Evolutionary conservation across 2,888 invertebrate genomes (phyloP), one percentile per base, ranked within the genome.

Genomic region (Aelia acuminata): DNA sequence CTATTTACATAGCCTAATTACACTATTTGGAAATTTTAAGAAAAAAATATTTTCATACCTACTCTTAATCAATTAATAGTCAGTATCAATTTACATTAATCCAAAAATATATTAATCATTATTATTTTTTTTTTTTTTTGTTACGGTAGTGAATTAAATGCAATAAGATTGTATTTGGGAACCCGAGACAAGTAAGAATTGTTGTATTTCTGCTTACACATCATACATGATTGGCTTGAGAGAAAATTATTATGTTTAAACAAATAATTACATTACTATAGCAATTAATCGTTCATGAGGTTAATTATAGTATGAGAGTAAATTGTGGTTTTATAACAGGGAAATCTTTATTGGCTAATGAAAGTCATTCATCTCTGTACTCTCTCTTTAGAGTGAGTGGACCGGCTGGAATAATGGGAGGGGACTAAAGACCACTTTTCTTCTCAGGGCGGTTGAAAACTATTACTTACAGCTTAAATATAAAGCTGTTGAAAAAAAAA

Each of bases 401-500:
- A 5, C 63, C 31, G 26, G 31, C n/a, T 18, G 8, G 35, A 31
- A 70, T 70, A 70, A 70, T 70, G 20, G 31, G 26, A 35, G 63
- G 13, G 18, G 63, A 20, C 63, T 70, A 70, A 70, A 70, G 63
- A 70, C 63, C 63, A 70, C 31, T 70, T 70, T 70, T 70, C 63
- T 70, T 70, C 63, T 70, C 18, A 70, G 63, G 26, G 63, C 31
- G 35, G 63, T 70, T 35, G 31, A 31, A 70, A 70, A 70, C 63
- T 70, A 70, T 70, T 70, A 70, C 63, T 70, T 70, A 70, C 31
- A 35, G 63, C 63, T 70, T 70, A 70, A 70, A 70, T 70, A 70
- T 70, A 70, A 70, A 70, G 31, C 63, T 70, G 63, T 31, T 70
- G 18, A 70, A 70, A 0, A 70, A 63, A 70, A 70, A 80, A 39